Evolutionary conservation across 2,888 invertebrate species (phyloP), one percentile per base, ranked within the genome.

Genomic region (Anoplius nigerrimus): DNA sequence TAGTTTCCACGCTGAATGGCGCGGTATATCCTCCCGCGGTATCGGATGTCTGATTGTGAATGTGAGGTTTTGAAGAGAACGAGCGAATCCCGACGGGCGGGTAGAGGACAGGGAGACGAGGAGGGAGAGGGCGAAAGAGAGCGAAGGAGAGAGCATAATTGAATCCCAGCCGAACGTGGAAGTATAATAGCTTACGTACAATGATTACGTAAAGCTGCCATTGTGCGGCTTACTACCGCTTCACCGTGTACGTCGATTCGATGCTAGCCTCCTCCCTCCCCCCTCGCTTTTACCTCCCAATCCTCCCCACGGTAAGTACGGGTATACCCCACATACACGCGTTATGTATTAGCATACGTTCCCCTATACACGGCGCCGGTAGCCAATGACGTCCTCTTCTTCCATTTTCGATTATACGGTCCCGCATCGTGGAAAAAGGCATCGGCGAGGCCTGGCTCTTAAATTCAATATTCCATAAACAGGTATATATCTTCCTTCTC

Each of bases 131-230:
- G 20, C 0, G 43, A 57, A n/a, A 48, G 34, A 56, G 52, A 42
- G 61, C 66, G 67, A 68, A 69, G 60, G 60, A 65, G 66, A 60
- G 71, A 67, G 62, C 69, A 79, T 83, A 83, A 82, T 82, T 82
- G 82, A 82, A 82, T 83, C 66, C 69, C 71, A 72, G 66, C 71
- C 72, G 74, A 80, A 75, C 60, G 66, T 75, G 56, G 74, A 74
- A 76, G 74, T 69, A 74, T 72, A 76, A 82, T 81, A 79, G 75
- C 76, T 82, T 77, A 74, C 75, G 69, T 72, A 76, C 76, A 73
- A 68, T 75, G 83, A 82, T 82, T 83, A 82, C 82, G 78, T 72
- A 82, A 82, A 76, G 80, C 71, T 76, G 64, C 72, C 69, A 76
- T 76, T 76, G 75, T 77, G 67, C 62, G 71, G 71, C 67, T 81